A percentile compares a stretch with the other conserved stretches of the same genome.
phyloP scores from a whole-genome alignment of 1,140 invertebrate species.

The Formica exsecta region DNA sequence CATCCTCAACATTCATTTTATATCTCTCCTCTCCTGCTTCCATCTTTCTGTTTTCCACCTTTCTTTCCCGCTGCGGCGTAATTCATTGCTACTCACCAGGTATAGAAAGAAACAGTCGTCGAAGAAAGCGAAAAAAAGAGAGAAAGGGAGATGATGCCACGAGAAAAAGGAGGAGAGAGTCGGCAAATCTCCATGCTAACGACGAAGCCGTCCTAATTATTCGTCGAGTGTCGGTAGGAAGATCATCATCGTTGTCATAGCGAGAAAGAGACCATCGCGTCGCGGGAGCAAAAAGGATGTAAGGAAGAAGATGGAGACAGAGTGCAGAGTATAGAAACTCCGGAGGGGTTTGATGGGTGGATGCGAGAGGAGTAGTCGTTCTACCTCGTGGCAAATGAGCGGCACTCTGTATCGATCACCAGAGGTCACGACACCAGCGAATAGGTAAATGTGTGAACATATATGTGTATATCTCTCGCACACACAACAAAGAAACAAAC shows the following conservation, averaged over 20 bases:
- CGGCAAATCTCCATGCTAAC: conserved; percentile 80
- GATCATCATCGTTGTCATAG: conserved; percentile 67
- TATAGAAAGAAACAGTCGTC: neutral
- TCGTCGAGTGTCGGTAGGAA: conserved; percentile 75
- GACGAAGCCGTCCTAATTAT: conserved; percentile 80
- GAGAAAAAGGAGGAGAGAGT: conserved; percentile 44
- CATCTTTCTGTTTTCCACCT: conserved; percentile 34
- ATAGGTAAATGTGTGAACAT: conserved; percentile 67
- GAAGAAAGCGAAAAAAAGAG: neutral
- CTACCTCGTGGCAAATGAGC: conserved; percentile 75
- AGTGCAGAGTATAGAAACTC: too few species aligned
- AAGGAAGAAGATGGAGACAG: neutral
- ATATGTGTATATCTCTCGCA: neutral
- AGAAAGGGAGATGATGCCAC: neutral
- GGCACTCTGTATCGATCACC: conserved; percentile 74
- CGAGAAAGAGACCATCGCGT: neutral
- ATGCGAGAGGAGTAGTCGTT: conserved; percentile 63
- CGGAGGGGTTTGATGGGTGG: conserved; percentile 5
- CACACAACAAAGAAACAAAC: neutral
- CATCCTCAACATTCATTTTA: conserved; percentile 54
- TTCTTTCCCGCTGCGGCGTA: conserved; percentile 14
- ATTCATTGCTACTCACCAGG: conserved; percentile 44
- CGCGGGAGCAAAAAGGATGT: neutral
- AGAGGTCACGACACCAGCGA: conserved; percentile 71
- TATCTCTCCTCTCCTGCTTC: conserved; percentile 40